Evolutionary conservation across 2,113 vertebrate species (phyloP).

Genomic region (Nibea albiflora): DNA sequence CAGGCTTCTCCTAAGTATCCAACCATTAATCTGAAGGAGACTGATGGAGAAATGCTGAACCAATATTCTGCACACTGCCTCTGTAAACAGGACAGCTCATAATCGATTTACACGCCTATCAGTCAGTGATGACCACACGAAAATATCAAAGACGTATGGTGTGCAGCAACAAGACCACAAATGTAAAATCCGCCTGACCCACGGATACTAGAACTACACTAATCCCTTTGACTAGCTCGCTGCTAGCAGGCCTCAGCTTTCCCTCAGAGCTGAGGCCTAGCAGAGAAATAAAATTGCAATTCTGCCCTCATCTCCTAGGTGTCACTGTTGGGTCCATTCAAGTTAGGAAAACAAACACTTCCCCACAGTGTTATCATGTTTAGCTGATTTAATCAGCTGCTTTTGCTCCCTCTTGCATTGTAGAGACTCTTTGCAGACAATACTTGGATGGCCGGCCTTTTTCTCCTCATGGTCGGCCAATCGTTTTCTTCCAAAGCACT

Average conservation of each 20-base stretch:
- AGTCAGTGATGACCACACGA: neutral
- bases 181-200: slow-evolving; percentile 7
- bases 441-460: slow-evolving; percentile 7
- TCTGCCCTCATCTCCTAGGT: slow-evolving; percentile 42
- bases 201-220: neutral
- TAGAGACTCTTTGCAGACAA: slow-evolving; percentile 10
- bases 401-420: slow-evolving; percentile 23
- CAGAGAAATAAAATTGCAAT: slow-evolving; percentile 37
- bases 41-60: neutral
- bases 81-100: neutral
- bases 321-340: slow-evolving; percentile 55
- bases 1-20: neutral
- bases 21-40: neutral
- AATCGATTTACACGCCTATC: neutral
- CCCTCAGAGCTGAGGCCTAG: slow-evolving; percentile 6
- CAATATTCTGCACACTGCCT: neutral
- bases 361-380: slow-evolving; percentile 11
- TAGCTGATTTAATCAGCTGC: slow-evolving; percentile 38
- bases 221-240: slow-evolving; percentile 39
- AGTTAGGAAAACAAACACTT: slow-evolving; percentile 7
- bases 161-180: neutral
- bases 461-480: slow-evolving; percentile 9
- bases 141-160: neutral
- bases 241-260: slow-evolving; percentile 26
- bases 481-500: neutral